Conservation (phyloP, 2,113 vertebrate genomes). For the Hemiprocne comata region DNA sequence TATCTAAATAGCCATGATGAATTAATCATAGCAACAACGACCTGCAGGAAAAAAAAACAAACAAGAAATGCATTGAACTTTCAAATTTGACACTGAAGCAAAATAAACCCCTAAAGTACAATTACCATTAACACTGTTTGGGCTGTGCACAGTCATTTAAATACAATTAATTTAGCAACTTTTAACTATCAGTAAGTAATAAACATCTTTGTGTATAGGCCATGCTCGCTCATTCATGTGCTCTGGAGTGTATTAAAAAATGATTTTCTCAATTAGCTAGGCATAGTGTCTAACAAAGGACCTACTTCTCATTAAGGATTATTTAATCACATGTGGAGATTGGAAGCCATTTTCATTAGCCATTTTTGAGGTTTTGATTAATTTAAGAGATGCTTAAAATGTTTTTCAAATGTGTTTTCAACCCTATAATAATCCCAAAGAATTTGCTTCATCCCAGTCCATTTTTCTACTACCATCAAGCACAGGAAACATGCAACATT, state of each 20-base stretch:
- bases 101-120: constrained; percentile 69
- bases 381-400: constrained; percentile 24
- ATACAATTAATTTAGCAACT: constrained; percentile 75
- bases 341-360: constrained; percentile 41
- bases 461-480: not conserved
- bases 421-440: not conserved
- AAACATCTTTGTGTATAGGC: constrained; percentile 71
- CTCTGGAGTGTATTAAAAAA: constrained; percentile 66
- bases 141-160: constrained; percentile 68
- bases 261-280: constrained; percentile 44
- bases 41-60: constrained; percentile 59
- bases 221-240: constrained; percentile 64
- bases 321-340: constrained; percentile 43
- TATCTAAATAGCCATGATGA: constrained; percentile 64
- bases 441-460: not conserved
- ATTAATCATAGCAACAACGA: constrained; percentile 70
- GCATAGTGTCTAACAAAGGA: constrained; percentile 21
- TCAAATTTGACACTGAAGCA: constrained; percentile 59
- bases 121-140: constrained; percentile 61
- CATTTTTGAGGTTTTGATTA: constrained; percentile 7
- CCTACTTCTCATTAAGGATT: constrained; percentile 50
- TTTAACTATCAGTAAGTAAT: constrained; percentile 77
- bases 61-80: constrained; percentile 67
- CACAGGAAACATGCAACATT: not conserved
- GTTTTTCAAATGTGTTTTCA: constrained; percentile 35